phyloP scores from a whole-genome alignment of 1,140 invertebrate species.

The Bombus difficillimus region DNA sequence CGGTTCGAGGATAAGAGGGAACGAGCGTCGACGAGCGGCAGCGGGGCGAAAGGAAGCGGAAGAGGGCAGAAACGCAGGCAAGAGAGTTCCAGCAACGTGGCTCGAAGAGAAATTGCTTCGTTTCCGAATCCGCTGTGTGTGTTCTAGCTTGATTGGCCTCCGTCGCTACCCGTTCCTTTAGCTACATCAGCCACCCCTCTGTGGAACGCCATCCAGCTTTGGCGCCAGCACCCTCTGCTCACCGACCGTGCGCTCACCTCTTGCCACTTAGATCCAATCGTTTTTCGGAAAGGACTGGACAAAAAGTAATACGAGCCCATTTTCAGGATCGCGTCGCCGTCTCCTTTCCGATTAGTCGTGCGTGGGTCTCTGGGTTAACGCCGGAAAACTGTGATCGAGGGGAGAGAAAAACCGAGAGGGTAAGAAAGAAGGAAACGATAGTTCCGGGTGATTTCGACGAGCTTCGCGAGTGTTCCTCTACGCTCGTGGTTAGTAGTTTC shows the following conservation, averaged over 20 bases:
- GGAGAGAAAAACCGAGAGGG: background rate
- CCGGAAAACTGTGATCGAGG: constrained; percentile 27
- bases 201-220: constrained; percentile 15
- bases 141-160: constrained; percentile 72
- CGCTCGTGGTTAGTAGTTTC: too few relatives aligned
- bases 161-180: constrained; percentile 36
- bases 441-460: constrained; percentile 33
- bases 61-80: constrained; percentile 54
- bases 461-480: background rate
- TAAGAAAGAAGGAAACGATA: constrained; percentile 25
- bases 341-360: constrained; percentile 61
- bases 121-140: constrained; percentile 74
- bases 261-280: constrained; percentile 24
- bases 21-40: constrained; percentile 15
- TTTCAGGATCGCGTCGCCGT: constrained; percentile 43
- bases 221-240: constrained; percentile 16
- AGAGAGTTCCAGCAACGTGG: constrained; percentile 69
- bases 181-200: constrained; percentile 42
- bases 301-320: constrained; percentile 50
- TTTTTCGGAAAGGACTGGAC: background rate
- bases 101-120: constrained; percentile 76
- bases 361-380: constrained; percentile 18
- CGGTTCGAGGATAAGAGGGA: background rate
- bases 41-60: background rate
- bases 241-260: background rate